Evolutionary conservation across 2,888 invertebrate species (phyloP).

Genomic region (Lampropteryx suffumata): DNA sequence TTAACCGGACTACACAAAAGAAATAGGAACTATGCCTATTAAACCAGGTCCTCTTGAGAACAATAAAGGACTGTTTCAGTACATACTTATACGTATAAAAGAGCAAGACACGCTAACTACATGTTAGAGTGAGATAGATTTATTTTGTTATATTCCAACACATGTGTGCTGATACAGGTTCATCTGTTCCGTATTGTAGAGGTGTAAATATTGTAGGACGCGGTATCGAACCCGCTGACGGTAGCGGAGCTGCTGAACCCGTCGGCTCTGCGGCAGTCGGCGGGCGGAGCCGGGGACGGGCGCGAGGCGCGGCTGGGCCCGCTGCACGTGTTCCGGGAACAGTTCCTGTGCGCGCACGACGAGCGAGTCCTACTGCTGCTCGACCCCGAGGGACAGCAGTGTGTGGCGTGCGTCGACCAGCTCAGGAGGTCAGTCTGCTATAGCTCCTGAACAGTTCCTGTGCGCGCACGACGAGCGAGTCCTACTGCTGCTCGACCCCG

Average conservation of each 20-base stretch:
- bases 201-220: conserved; percentile 52
- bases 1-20: too few relatives aligned
- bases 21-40: too few relatives aligned
- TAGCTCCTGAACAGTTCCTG: conserved; percentile 87
- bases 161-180: too few relatives aligned
- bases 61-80: too few relatives aligned
- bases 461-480: conserved; percentile 88
- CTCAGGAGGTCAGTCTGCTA: conserved; percentile 60
- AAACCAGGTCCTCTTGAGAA: too few relatives aligned
- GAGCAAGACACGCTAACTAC: too few relatives aligned
- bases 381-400: conserved; percentile 86
- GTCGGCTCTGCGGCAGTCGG: conserved; percentile 85
- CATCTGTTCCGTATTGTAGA: too few relatives aligned
- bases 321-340: conserved; percentile 87
- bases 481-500: conserved; percentile 90
- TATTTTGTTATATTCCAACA: too few relatives aligned
- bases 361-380: conserved; percentile 88
- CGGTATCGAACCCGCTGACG: conserved; percentile 78
- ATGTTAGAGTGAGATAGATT: too few relatives aligned
- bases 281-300: too few relatives aligned
- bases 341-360: conserved; percentile 89
- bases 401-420: conserved; percentile 86
- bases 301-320: conserved; percentile 54
- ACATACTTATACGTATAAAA: too few relatives aligned
- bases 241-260: conserved; percentile 90